Evolutionary conservation across 1,140 invertebrate species (phyloP).

Genomic region (Brachionus plicatilis): DNA sequence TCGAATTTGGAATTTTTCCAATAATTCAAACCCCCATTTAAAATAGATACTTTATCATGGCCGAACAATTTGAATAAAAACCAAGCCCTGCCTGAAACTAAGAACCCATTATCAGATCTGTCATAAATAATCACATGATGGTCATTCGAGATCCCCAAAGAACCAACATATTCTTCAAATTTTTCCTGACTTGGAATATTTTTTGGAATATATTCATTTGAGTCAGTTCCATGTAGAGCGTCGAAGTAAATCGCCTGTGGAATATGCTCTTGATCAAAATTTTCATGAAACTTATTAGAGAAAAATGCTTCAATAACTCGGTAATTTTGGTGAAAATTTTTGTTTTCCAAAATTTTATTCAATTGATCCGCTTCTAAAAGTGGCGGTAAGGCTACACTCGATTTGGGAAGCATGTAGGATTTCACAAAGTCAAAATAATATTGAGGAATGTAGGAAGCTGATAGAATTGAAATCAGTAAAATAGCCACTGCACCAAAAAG

Average conservation of each 20-base stretch:
- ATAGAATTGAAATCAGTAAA: neutral
- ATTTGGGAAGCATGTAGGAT: neutral
- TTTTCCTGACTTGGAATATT: conserved; percentile 43
- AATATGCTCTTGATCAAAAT: conserved; percentile 42
- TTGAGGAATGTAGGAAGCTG: neutral
- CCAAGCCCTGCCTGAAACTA: conserved; percentile 43
- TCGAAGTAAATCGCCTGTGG: conserved; percentile 44
- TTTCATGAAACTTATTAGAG: neutral
- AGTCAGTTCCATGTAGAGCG: conserved; percentile 42
- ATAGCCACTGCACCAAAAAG: neutral
- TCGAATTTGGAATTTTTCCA: conserved; percentile 40
- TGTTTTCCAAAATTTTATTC: neutral
- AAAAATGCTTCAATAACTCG: neutral
- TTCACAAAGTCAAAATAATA: neutral
- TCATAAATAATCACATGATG: conserved; percentile 45
- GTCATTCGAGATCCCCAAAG: conserved; percentile 42
- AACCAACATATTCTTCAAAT: conserved; percentile 43
- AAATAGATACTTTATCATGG: conserved; percentile 43
- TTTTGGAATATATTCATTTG: conserved; percentile 43
- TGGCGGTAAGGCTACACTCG: neutral
- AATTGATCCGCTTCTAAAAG: neutral
- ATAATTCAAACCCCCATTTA: conserved; percentile 44
- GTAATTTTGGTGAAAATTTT: neutral
- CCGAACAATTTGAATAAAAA: conserved; percentile 46
- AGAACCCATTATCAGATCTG: conserved; percentile 42